Conservation (phyloP, 2,113 vertebrate species). For the Myrmophylax atrothorax region DNA sequence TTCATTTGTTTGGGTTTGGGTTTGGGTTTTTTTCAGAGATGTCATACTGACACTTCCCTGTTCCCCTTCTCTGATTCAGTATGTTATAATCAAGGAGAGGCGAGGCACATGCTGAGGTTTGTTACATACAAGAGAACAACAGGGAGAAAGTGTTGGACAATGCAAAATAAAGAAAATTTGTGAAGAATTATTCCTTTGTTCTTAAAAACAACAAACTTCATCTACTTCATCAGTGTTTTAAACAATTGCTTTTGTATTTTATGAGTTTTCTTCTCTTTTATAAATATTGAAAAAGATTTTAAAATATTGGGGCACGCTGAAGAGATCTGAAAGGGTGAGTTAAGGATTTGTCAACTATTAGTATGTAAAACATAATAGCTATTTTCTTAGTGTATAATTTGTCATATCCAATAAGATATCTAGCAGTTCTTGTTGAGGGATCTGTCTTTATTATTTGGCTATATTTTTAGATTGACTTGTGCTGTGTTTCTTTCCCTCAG, state of each 20-base stretch:
- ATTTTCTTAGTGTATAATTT: slow-evolving; percentile 23
- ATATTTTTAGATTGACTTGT: slow-evolving; percentile 34
- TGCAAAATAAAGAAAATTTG: not conserved
- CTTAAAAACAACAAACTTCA: not conserved
- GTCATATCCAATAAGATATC: not conserved
- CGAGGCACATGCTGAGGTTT: not conserved
- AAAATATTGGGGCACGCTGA: not conserved
- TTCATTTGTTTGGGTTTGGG: not conserved
- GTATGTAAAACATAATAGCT: not conserved
- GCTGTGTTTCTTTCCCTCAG: slow-evolving; percentile 32
- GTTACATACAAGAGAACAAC: not conserved
- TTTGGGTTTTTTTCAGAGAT: not conserved
- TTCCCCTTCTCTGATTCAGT: not conserved
- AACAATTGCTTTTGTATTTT: not conserved
- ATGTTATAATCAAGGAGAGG: not conserved
- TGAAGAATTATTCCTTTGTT: not conserved
- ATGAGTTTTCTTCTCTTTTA: not conserved
- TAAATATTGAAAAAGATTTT: not conserved
- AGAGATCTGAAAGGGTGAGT: not conserved
- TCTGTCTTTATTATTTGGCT: slow-evolving; percentile 34
- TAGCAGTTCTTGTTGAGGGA: not conserved
- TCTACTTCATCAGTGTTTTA: not conserved
- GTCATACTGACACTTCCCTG: not conserved
- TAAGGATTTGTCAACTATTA: not conserved
- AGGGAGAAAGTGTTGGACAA: not conserved